Evolutionary conservation across 1,140 invertebrate species (phyloP).

Genomic region (Chionoecetes opilio): DNA sequence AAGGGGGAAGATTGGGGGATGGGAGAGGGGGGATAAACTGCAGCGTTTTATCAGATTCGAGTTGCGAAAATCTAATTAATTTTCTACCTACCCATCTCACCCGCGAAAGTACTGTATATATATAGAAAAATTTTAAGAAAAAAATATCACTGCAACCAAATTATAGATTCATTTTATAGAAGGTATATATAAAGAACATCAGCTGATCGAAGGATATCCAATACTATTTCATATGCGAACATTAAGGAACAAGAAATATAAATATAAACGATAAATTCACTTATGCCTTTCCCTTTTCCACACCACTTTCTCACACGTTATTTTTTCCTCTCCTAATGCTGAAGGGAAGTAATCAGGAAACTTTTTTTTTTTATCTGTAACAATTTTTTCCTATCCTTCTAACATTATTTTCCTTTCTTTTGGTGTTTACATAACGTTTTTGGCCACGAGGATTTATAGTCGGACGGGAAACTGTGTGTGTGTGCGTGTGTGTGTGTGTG

Average conservation of each 20-base stretch:
- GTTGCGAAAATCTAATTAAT: too few species aligned
- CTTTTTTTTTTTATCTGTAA: not conserved
- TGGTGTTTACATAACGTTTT: not conserved
- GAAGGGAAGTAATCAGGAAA: not conserved
- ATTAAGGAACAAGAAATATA: not conserved
- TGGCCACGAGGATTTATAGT: not conserved
- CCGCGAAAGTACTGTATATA: not conserved
- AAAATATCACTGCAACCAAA: not conserved
- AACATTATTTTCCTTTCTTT: not conserved
- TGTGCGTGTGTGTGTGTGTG: not conserved
- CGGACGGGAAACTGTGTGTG: not conserved
- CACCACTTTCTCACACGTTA: not conserved
- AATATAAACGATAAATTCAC: not conserved
- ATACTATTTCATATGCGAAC: not conserved
- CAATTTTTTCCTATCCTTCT: not conserved
- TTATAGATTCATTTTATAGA: too few species aligned
- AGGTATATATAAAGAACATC: too few species aligned
- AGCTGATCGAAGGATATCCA: too few species aligned
- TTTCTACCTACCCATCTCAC: too few species aligned
- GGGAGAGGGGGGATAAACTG: too few species aligned
- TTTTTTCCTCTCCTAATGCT: not conserved
- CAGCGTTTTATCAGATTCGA: too few species aligned
- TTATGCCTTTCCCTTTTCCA: slow-evolving; percentile 33
- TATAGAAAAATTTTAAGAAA: not conserved
- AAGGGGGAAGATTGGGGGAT: too few species aligned